A percentile compares a stretch with the other conserved stretches of the same genome.
These are phyloP conservation scores for Sitobion miscanthi DNA, from an alignment of 1,140 invertebrate species.

Conservation along the genomic window DNA sequence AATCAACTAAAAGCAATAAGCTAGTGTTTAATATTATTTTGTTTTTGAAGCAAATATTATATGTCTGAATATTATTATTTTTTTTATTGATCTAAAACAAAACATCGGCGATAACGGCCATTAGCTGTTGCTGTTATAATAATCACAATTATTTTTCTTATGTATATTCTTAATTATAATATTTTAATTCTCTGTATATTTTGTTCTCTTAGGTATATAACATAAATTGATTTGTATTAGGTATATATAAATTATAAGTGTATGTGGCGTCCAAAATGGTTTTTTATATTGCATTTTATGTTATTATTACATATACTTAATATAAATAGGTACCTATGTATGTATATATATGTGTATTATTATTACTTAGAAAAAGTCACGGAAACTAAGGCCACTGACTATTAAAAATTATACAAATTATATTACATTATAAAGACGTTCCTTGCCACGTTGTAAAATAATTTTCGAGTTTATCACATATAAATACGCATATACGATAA, in stretches of 20 bases:
- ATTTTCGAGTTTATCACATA: neutral
- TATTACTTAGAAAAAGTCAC: neutral
- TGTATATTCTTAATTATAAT: no score
- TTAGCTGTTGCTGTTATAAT: no score
- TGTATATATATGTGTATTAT: neutral
- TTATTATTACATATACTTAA: neutral
- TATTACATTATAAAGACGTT: neutral
- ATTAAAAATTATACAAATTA: neutral
- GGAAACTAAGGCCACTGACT: neutral
- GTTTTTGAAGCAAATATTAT: neutral
- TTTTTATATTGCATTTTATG: neutral
- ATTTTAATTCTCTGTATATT: no score
- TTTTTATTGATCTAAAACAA: no score
- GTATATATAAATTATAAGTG: neutral
- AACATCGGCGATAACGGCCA: no score
- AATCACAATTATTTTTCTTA: no score
- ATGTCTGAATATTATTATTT: no score
- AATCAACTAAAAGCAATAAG: neutral
- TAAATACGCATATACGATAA: neutral
- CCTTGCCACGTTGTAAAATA: neutral
- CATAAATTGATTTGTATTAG: neutral
- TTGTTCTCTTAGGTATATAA: neutral
- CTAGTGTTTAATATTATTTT: neutral
- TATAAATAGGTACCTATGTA: neutral
- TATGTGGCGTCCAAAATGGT: neutral